phyloP scores from a whole-genome alignment of 2,888 invertebrate species.

The Acrobeloides nanus region DNA sequence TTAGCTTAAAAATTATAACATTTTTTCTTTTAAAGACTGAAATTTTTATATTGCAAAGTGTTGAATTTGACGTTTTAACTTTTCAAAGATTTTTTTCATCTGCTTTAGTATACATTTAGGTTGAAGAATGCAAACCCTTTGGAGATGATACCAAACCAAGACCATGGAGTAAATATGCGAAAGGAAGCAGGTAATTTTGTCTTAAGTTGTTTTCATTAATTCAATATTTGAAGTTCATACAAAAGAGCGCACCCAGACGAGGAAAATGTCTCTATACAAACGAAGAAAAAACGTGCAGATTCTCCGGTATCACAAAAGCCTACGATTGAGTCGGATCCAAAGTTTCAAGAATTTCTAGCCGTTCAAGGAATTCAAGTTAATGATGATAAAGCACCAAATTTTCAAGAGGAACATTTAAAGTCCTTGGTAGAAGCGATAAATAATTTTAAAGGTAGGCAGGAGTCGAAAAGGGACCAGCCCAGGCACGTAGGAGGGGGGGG shows the following conservation, averaged over 20 bases:
- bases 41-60: constrained; percentile 7
- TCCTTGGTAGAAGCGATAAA: constrained; percentile 28
- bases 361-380: constrained; percentile 64
- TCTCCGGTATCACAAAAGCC: too few relatives aligned
- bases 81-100: neutral
- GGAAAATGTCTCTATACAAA: constrained; percentile 39
- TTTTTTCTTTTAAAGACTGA: too few relatives aligned
- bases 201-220: too few relatives aligned
- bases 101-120: constrained; percentile 53
- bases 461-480: too few relatives aligned
- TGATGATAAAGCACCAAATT: constrained; percentile 39
- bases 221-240: constrained; percentile 11
- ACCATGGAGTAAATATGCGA: constrained; percentile 85
- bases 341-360: constrained; percentile 80
- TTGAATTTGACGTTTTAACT: neutral
- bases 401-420: constrained; percentile 37
- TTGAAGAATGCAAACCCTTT: constrained; percentile 62
- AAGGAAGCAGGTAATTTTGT: constrained; percentile 65
- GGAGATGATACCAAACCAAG: constrained; percentile 66
- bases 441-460: constrained; percentile 31
- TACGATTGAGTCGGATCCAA: constrained; percentile 75
- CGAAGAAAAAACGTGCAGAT: too few relatives aligned
- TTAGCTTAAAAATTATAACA: too few relatives aligned
- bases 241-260: constrained; percentile 23
- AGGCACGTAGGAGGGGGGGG: constrained; percentile 7